Base-by-base conservation (phyloP, 2,888 invertebrate genomes). In the Pyrocoelia pectoralis region DNA sequence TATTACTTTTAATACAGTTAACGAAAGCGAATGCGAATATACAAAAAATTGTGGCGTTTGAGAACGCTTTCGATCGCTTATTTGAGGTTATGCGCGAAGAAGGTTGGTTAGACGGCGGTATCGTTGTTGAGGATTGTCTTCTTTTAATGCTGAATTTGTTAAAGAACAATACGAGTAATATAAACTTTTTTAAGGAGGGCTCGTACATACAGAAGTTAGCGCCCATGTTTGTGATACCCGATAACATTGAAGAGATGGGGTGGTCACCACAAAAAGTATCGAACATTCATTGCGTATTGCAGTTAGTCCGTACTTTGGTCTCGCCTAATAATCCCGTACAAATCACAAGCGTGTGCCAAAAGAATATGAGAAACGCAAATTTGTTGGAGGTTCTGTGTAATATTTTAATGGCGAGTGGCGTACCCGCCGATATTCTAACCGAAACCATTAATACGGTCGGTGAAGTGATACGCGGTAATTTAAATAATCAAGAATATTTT, bases 31-130 rank as follows among this genome's bases (percentile, higher is more conserved):
- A 99, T 83, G 94, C 97, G 0, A 98, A 97, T 80, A 96, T 98
- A 74, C 98, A 98, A 80, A 99, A 98, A 83, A 98, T 99, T 74
- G 97, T 99, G 0, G 98, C 98, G 0, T 99, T 98, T 80, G 98
- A 99, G 81, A 98, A 98, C 82, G 97, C 97, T 0, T 99, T 99
- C 78, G 98, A 98, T 80, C 87, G 94, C 70, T 84, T 99, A 19
- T 92, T 98, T 72, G 95, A 96, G 79, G 96, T 99, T 8, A 92
- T 99, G 9, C 86, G 86, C 1, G 72, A 73, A 54, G 98, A 98
- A 81, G 97, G 97, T 2, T 92, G 90, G 72, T 92, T 94, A 1
- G 95, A 97, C 79, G 98, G 97, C 49, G 97, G 97, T 66, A 97
- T 99, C 56, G 95, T 99, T 0, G 98, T 98, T 0, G 98, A 99